Percentiles rank a stretch among this genome's conserved stretches.
Evolutionary conservation across 2,888 invertebrate species (phyloP).

Genomic region (Helicoverpa assulta): DNA sequence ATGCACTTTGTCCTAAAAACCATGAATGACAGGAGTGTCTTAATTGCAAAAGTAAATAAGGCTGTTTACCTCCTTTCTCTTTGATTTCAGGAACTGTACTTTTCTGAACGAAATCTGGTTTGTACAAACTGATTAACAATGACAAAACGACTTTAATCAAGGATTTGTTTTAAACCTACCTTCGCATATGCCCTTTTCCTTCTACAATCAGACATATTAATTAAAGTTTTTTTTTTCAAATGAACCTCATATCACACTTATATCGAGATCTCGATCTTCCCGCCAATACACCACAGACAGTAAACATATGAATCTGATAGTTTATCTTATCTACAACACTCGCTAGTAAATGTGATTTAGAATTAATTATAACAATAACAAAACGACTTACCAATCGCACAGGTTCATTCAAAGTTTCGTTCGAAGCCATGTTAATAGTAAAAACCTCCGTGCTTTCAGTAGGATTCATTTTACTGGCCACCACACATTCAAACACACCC

Average conservation of each 20-base stretch:
- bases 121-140: too few relatives aligned
- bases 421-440: conserved; percentile 75
- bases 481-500: conserved; percentile 82
- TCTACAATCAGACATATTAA: not conserved
- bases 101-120: not conserved
- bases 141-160: not conserved
- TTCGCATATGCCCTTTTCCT: not conserved
- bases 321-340: conserved; percentile 31
- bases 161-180: not conserved
- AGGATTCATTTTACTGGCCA: conserved; percentile 71
- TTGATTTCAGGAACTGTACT: not conserved
- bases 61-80: not conserved
- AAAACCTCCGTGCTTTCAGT: conserved; percentile 84
- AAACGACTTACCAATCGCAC: conserved; percentile 68
- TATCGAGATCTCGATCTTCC: not conserved
- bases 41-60: not conserved
- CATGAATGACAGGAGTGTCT: too few relatives aligned
- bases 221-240: too few relatives aligned
- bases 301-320: conserved; percentile 14
- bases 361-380: not conserved
- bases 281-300: conserved; percentile 12
- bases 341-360: not conserved
- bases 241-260: too few relatives aligned
- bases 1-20: not conserved
- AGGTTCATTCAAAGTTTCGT: conserved; percentile 72